Evolutionary conservation across 2,797 vertebrate species (phyloP).

Genomic region (Delichon dasypus): DNA sequence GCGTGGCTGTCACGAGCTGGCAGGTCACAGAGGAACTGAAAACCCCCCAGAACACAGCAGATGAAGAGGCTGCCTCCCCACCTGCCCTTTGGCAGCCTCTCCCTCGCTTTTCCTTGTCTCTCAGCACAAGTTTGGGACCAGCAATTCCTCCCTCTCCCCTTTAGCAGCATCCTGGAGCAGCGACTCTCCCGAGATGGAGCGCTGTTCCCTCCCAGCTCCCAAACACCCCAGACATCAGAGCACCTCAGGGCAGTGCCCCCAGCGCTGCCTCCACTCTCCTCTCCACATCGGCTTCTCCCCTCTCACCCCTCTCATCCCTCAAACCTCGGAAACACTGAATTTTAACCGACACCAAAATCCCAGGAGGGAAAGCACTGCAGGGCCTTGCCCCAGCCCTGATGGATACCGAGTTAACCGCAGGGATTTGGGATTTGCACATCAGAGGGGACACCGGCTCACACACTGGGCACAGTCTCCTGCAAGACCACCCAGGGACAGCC

Average conservation of each 20-base stretch:
- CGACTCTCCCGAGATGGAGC: accelerated
- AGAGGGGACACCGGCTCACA: neutral
- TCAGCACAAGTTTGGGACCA: neutral
- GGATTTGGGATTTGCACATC: neutral
- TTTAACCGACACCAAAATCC: neutral
- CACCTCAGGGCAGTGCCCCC: neutral
- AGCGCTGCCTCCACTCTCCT: neutral
- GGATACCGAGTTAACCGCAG: neutral
- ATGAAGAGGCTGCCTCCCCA: neutral
- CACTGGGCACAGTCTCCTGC: accelerated
- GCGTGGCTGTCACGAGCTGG: neutral
- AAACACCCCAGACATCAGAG: neutral
- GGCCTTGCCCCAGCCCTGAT: neutral
- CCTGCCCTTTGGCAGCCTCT: neutral
- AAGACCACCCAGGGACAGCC: neutral
- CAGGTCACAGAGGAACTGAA: neutral
- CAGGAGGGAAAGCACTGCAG: accelerated
- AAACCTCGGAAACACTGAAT: neutral
- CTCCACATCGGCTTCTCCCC: accelerated
- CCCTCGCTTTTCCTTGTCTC: neutral
- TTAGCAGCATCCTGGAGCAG: neutral
- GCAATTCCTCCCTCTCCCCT: neutral
- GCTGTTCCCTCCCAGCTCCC: accelerated
- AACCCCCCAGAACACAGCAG: neutral
- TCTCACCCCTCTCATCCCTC: neutral